Conservation (phyloP, 2,797 vertebrate species). For the Smutsia temminckii region DNA sequence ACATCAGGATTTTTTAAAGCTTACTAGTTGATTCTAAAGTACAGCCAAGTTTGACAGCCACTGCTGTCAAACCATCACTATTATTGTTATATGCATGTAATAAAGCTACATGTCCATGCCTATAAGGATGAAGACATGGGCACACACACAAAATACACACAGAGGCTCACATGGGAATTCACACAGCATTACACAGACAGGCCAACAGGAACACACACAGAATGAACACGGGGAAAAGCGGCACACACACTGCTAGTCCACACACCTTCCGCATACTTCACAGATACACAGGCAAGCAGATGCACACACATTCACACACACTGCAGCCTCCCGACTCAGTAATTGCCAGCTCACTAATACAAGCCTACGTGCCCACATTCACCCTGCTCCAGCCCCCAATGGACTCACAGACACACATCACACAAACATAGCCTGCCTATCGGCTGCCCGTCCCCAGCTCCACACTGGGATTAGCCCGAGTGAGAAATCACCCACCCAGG, state of each 20-base stretch:
- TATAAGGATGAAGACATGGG: accelerated
- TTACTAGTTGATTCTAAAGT: not conserved
- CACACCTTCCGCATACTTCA: accelerated
- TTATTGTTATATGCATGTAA: accelerated
- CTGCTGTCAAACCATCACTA: accelerated
- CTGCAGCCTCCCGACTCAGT: accelerated
- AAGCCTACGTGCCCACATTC: not conserved
- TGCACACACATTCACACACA: accelerated
- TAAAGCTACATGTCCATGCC: accelerated
- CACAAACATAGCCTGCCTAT: not conserved
- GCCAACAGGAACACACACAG: accelerated
- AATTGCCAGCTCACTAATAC: not conserved
- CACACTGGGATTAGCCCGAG: slow-evolving; percentile 61
- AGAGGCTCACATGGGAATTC: accelerated
- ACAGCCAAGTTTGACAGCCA: not conserved
- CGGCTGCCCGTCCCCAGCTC: slow-evolving; percentile 26
- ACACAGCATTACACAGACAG: accelerated
- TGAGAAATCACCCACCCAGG: slow-evolving; percentile 46
- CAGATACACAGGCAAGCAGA: accelerated
- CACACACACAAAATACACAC: too few relatives aligned
- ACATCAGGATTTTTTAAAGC: not conserved
- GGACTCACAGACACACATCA: not conserved
- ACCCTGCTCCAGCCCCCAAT: not conserved
- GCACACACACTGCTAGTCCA: accelerated
- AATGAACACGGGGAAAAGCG: accelerated